Conservation (phyloP, 2,113 vertebrate species). For the Hyperoodon ampullatus region DNA sequence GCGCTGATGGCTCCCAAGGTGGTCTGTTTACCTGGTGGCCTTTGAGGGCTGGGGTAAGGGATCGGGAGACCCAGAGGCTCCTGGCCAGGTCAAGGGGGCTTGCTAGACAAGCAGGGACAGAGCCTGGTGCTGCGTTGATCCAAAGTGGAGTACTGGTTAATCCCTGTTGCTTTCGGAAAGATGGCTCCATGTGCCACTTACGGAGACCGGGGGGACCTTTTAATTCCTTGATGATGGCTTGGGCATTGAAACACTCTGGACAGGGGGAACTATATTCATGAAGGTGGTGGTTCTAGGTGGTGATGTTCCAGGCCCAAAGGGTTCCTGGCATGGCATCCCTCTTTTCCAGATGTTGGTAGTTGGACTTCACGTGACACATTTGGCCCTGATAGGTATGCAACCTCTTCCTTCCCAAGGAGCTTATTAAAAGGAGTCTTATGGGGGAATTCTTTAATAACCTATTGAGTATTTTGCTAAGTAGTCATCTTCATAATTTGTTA, state of each 20-base stretch:
- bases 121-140: neutral
- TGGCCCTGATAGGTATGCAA: fast-evolving
- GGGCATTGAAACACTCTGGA: neutral
- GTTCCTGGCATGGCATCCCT: neutral
- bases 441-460: neutral
- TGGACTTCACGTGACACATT: fast-evolving
- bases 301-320: neutral
- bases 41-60: neutral
- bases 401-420: neutral
- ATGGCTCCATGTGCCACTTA: neutral
- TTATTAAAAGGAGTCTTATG: neutral
- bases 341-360: neutral
- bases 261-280: neutral
- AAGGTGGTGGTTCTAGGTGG: neutral
- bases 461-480: neutral
- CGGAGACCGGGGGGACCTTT: neutral
- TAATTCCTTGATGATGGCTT: neutral
- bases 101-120: slow-evolving; percentile 23
- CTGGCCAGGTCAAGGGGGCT: slow-evolving; percentile 34
- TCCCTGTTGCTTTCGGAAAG: neutral
- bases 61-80: neutral
- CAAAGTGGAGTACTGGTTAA: neutral
- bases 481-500: neutral
- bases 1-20: neutral
- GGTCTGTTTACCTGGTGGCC: slow-evolving; percentile 65